These are phyloP conservation scores for Lepilemur septentrionalis DNA, from an alignment of 2,797 vertebrate species.

Conservation along the genomic window DNA sequence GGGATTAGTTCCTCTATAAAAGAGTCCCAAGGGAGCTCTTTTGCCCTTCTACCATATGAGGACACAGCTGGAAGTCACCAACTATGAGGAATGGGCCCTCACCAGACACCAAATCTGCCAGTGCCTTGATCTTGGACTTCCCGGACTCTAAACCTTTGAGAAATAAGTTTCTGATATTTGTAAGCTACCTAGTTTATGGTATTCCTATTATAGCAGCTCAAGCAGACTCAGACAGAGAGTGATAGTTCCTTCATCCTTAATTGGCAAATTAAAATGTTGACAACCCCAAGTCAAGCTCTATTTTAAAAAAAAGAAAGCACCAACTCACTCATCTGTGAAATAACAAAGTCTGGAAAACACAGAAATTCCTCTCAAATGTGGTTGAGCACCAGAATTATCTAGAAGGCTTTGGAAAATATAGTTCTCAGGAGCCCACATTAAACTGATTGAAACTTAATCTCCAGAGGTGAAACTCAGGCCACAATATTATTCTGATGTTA, in stretches of 20 bases:
- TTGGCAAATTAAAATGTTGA: constrained; percentile 11
- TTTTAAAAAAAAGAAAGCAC: neutral
- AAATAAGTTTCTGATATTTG: neutral
- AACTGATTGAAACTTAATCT: neutral
- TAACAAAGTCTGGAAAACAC: neutral
- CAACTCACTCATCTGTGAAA: neutral
- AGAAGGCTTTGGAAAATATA: neutral
- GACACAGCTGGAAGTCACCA: neutral
- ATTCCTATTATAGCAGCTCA: neutral
- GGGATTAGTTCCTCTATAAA: neutral
- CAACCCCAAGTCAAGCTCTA: neutral
- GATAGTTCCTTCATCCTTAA: neutral
- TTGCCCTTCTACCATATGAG: neutral
- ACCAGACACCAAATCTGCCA: neutral
- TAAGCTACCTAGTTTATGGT: neutral
- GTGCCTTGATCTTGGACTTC: neutral
- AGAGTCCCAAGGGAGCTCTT: neutral
- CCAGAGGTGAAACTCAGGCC: neutral
- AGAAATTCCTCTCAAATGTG: neutral
- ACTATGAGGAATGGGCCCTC: neutral
- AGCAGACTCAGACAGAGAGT: neutral
- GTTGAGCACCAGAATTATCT: neutral
- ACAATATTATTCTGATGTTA: neutral
- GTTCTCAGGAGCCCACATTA: neutral
- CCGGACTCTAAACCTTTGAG: neutral